Evolutionary conservation across 2,113 vertebrate genomes (phyloP).

Genomic region (Syngnathus floridae): DNA sequence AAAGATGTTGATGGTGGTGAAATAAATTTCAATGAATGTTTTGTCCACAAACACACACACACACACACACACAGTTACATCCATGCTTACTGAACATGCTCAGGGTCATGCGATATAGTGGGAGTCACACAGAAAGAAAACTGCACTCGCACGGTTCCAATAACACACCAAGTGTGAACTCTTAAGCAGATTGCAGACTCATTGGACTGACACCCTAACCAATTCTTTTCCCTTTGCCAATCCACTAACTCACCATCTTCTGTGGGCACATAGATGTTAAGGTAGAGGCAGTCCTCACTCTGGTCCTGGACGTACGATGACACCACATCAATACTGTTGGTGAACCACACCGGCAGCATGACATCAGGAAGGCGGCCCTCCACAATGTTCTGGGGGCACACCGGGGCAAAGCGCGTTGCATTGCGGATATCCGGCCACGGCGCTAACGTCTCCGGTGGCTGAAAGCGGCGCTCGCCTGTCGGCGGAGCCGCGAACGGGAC

Average conservation of each 20-base stretch:
- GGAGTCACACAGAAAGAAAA: conserved; percentile 34
- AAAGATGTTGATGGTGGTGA: conserved; percentile 30
- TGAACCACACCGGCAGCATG: conserved; percentile 99
- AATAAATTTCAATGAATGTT: conserved; percentile 20
- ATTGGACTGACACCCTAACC: background rate
- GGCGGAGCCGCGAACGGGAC: conserved; percentile 94
- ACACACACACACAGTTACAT: conserved; percentile 41
- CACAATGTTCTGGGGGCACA: conserved; percentile 96
- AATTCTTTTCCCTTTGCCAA: conserved; percentile 43
- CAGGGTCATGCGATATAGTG: conserved; percentile 77
- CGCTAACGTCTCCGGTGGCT: conserved; percentile 86
- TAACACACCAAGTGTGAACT: conserved; percentile 28
- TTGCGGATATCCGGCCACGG: conserved; percentile 90
- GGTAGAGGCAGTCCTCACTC: conserved; percentile 96
- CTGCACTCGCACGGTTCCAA: conserved; percentile 39
- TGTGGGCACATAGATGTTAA: conserved; percentile 98
- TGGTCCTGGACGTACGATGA: conserved; percentile 96
- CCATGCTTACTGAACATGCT: conserved; percentile 85
- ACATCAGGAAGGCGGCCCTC: conserved; percentile 95
- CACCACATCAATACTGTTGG: conserved; percentile 94
- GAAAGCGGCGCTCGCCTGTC: conserved; percentile 88
- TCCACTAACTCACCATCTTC: conserved; percentile 97
- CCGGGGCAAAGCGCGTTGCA: conserved; percentile 90
- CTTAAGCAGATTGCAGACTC: conserved; percentile 19
- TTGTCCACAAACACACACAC: conserved; percentile 16